phyloP scores from a whole-genome alignment of 1,140 invertebrate genomes.

The Cheumatopsyche charites region DNA sequence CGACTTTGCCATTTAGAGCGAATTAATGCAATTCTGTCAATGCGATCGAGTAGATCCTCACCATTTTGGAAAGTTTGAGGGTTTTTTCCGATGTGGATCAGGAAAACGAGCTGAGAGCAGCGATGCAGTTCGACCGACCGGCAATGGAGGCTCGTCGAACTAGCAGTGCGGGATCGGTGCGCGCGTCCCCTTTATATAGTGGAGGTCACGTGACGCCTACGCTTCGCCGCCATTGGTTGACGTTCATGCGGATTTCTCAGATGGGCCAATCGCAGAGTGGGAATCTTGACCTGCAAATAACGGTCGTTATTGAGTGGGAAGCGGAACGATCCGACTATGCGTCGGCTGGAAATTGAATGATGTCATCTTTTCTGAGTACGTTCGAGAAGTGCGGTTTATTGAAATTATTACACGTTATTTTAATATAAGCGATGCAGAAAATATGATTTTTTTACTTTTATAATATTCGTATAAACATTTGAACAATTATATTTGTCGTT shows the following conservation, averaged over 20 bases:
- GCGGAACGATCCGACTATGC: neutral
- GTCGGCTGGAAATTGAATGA: neutral
- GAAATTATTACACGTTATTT: no score
- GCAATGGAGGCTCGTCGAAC: slow-evolving; percentile 11
- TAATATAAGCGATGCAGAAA: no score
- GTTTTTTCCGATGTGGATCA: neutral
- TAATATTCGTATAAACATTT: no score
- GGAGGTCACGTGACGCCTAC: neutral
- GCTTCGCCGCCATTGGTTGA: slow-evolving; percentile 21
- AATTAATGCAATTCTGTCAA: neutral
- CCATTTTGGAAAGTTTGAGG: slow-evolving; percentile 6
- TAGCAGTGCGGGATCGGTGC: neutral
- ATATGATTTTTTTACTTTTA: no score
- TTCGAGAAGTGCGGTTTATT: no score
- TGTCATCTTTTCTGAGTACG: neutral
- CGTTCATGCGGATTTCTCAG: neutral
- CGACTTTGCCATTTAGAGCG: neutral
- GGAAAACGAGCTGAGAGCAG: slow-evolving; percentile 3
- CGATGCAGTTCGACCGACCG: slow-evolving; percentile 23
- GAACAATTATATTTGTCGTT: no score
- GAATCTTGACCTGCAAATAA: neutral
- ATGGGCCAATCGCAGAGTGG: slow-evolving; percentile 1
- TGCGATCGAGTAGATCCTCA: neutral
- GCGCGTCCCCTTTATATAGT: slow-evolving; percentile 12
- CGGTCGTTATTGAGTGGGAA: slow-evolving; percentile 11